phyloP scores from a whole-genome alignment of 2,888 invertebrate species.

The Ommatoiulus sabulosus region DNA sequence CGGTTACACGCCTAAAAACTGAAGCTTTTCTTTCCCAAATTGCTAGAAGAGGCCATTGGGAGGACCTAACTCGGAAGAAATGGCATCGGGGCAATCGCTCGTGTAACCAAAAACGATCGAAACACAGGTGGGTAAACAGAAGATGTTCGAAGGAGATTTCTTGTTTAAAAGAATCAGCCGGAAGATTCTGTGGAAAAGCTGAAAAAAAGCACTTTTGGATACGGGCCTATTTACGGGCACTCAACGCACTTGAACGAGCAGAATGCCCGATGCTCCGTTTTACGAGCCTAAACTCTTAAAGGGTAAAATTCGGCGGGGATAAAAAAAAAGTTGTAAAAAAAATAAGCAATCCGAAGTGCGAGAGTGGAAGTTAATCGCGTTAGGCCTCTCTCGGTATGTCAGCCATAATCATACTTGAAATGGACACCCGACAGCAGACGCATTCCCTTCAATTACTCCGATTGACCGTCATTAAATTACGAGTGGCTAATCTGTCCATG shows the following conservation, averaged over 20 bases:
- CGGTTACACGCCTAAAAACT: neutral
- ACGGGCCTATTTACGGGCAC: neutral
- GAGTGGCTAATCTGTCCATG: neutral
- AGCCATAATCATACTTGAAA: neutral
- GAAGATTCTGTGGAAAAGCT: too few species aligned
- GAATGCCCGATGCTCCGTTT: conserved; percentile 8
- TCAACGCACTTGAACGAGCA: neutral
- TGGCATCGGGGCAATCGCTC: conserved; percentile 24
- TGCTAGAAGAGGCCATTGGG: neutral
- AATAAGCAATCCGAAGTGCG: neutral
- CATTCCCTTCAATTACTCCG: neutral
- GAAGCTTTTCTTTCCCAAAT: neutral
- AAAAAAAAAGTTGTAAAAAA: neutral
- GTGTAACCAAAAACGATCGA: conserved; percentile 23
- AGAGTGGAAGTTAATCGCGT: neutral
- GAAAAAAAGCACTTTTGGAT: neutral
- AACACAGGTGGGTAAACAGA: conserved; percentile 36
- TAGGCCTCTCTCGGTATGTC: neutral
- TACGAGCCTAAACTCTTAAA: neutral
- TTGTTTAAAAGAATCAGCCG: neutral
- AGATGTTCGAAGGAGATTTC: neutral
- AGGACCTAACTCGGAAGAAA: conserved; percentile 43
- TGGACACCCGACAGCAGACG: neutral
- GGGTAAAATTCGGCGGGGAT: neutral
- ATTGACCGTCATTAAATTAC: conserved; percentile 5